Evolutionary conservation across 2,888 invertebrate genomes (phyloP).

Genomic region (Torymus texanus): DNA sequence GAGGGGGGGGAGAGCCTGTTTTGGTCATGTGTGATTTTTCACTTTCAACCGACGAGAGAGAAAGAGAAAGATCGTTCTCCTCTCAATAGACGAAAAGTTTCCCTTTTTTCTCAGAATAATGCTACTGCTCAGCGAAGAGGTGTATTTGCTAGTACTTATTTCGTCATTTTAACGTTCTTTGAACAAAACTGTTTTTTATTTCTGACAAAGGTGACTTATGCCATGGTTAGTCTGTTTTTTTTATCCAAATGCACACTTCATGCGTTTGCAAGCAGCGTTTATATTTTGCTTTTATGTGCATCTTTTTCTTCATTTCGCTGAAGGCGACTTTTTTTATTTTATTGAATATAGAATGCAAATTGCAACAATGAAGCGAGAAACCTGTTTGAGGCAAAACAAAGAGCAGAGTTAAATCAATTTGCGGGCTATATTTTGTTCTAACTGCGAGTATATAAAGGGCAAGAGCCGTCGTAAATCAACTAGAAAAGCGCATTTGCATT

Average conservation of each 20-base stretch:
- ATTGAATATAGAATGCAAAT: too few species aligned
- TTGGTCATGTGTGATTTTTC: constrained; percentile 51
- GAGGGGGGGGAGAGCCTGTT: not conserved
- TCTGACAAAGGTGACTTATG: too few species aligned
- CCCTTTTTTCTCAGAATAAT: constrained; percentile 32
- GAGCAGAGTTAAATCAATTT: too few species aligned
- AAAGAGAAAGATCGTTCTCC: not conserved
- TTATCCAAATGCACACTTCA: too few species aligned
- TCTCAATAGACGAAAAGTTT: constrained; percentile 21
- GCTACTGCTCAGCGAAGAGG: not conserved
- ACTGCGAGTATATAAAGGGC: not conserved
- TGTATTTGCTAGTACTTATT: constrained; percentile 15
- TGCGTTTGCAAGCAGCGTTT: too few species aligned
- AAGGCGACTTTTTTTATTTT: too few species aligned
- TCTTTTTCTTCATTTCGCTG: too few species aligned
- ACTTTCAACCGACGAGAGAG: constrained; percentile 28
- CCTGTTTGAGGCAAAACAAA: too few species aligned
- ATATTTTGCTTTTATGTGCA: too few species aligned
- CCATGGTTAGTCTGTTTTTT: too few species aligned
- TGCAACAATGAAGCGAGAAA: too few species aligned
- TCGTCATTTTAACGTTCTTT: not conserved
- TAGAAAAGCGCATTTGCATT: constrained; percentile 1
- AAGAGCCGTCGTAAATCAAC: not conserved
- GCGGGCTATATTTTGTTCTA: constrained; percentile 5
- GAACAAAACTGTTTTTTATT: not conserved